phyloP scores from a whole-genome alignment of 2,888 invertebrate genomes.

The Crepidodera aurea region DNA sequence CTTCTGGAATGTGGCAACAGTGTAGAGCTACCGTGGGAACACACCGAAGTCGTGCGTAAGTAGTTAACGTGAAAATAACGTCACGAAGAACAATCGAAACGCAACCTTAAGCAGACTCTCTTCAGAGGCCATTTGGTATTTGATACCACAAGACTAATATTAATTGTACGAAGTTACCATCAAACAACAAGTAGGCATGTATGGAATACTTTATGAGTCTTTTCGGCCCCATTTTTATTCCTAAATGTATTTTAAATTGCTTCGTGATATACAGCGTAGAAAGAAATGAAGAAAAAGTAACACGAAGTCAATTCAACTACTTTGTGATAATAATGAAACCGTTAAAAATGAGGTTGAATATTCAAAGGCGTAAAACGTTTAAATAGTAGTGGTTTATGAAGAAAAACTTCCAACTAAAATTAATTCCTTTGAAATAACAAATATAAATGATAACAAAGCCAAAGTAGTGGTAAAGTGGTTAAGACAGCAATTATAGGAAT shows the following conservation, averaged over 20 bases:
- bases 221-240: conserved; percentile 32
- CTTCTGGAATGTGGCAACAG: conserved; percentile 31
- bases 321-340: no score
- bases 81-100: conserved; percentile 40
- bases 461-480: no score
- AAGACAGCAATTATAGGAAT: no score
- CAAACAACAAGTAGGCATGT: conserved; percentile 21
- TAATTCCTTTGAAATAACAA: no score
- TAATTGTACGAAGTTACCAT: conserved; percentile 33
- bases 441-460: no score
- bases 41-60: conserved; percentile 52
- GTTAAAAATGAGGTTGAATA: no score
- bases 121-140: conserved; percentile 20
- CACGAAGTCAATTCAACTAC: no score
- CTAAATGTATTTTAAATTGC: conserved; percentile 31
- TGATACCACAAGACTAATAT: conserved; percentile 33
- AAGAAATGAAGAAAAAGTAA: not conserved
- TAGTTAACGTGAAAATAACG: conserved; percentile 56
- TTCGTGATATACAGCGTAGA: not conserved
- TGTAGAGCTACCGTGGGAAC: conserved; percentile 55
- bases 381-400: no score
- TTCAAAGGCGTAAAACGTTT: no score
- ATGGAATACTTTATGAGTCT: conserved; percentile 35
- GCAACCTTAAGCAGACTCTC: conserved; percentile 31
- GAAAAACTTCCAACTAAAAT: no score